Conservation (phyloP, 2,113 vertebrate genomes). For the Vidua chalybeata region DNA sequence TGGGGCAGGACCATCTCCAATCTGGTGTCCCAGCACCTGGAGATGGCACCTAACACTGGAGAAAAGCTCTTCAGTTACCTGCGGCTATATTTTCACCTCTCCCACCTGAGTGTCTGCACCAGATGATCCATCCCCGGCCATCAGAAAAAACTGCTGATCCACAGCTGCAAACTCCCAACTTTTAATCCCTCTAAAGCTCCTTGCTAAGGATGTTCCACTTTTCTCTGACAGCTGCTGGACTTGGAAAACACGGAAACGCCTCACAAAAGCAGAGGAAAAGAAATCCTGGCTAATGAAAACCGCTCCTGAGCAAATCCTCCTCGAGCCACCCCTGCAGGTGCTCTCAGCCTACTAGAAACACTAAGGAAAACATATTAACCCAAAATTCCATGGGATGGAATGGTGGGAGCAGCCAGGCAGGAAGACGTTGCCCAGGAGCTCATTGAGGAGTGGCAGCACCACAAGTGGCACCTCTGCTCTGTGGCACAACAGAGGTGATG, state of each 20-base stretch:
- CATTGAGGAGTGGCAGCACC: background rate
- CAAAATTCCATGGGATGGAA: background rate
- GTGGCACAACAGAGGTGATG: background rate
- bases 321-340: rapidly evolving
- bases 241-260: background rate
- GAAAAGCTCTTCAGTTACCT: background rate
- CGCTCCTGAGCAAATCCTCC: conserved; percentile 20
- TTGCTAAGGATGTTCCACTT: background rate
- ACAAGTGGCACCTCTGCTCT: background rate
- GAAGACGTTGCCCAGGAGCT: rapidly evolving
- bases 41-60: background rate
- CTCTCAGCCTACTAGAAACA: background rate
- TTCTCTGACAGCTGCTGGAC: background rate
- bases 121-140: background rate
- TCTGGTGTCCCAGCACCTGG: background rate
- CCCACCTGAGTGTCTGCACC: background rate
- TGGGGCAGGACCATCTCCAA: background rate
- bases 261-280: background rate
- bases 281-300: background rate
- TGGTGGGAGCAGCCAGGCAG: background rate
- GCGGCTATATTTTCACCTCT: background rate
- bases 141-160: background rate
- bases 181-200: conserved; percentile 15
- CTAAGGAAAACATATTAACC: background rate
- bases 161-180: background rate